phyloP scores from a whole-genome alignment of 37 sponge, comb jelly and placozoan species.

The Ephydatia muelleri region DNA sequence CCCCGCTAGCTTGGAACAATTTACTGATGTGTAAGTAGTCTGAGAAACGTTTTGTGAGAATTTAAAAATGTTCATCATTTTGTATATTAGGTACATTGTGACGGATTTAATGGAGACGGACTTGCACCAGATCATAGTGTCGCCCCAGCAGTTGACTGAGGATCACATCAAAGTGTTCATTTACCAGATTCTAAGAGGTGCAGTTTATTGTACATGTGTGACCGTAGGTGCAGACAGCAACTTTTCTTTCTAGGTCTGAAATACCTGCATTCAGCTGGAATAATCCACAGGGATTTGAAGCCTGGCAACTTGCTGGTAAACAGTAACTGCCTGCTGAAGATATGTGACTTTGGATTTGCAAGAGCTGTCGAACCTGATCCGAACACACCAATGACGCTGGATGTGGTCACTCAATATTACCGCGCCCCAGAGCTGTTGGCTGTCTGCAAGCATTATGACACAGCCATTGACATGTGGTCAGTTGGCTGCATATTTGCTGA shows the following conservation, averaged over 20 bases:
- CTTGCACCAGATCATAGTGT: constrained; percentile 84
- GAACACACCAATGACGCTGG: constrained; percentile 80
- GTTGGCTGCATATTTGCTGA: constrained; percentile 92
- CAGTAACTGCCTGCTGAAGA: constrained; percentile 80
- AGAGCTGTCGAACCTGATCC: constrained; percentile 75
- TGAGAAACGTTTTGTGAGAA: not conserved
- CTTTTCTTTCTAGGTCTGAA: constrained; percentile 62
- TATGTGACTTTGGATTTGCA: constrained; percentile 95
- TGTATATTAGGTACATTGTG: constrained; percentile 61
- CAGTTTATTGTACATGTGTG: not conserved
- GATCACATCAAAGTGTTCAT: constrained; percentile 86
- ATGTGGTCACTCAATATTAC: constrained; percentile 93
- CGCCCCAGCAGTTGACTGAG: constrained; percentile 74
- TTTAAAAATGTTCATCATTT: not conserved
- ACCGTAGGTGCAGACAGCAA: not conserved
- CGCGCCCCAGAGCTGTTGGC: constrained; percentile 89
- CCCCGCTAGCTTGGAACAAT: constrained; percentile 42
- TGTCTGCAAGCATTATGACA: constrained; percentile 83
- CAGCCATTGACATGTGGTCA: constrained; percentile 92
- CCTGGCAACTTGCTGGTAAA: constrained; percentile 90
- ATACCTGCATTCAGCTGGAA: constrained; percentile 88
- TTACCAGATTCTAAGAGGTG: constrained; percentile 91
- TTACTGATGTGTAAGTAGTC: constrained; percentile 71
- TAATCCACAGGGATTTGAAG: constrained; percentile 89
- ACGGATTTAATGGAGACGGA: constrained; percentile 85